Base-by-base conservation (phyloP, 2,113 vertebrate genomes). In the Microtus oregoni region DNA sequence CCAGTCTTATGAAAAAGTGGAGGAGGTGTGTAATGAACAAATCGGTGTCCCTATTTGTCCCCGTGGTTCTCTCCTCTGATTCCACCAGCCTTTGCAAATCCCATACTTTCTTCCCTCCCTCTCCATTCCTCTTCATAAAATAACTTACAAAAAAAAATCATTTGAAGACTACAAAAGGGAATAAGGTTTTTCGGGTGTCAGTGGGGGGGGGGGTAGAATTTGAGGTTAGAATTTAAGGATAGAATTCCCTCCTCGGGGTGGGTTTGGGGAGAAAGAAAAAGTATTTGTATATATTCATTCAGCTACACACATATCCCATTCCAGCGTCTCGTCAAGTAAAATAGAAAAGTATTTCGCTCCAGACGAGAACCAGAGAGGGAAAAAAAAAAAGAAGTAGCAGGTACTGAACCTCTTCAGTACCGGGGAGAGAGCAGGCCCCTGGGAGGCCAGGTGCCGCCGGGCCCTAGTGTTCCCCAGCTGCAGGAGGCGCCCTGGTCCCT, bases 301-400 rank as follows among this genome's bases (percentile, higher is more conserved):
- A n/a, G 50, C 38, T 52, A 58, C 61, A 82, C 61, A 47, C 24
- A 78, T 68, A 76, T 89, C 9, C 92, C 79, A 44, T 90, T 70
- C 67, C 98, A 98, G 98, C 97, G 95, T 99, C 98, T 99, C 99
- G 99, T 98, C 98, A 98, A 91, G 98, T 98, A 99, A 99, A 96
- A 91, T 26, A 99, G 99, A 98, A 99, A 99, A 98, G 24, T 28
- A 87, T 99, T 99, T 99, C 99, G 99, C 99, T 99, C 99, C 99
- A 99, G 98, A 98, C 98, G 98, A 98, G 99, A 98, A 99, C 98
- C 98, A 98, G 98, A 68, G 67, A 68, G 65, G 30, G 99, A 98
- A 17, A 2, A n/a, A 77, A 52, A 14, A 52, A 13, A 38, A 41
- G 28, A 99, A 99, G 99, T 99, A 98, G 99, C 98, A 98, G 98